Evolutionary conservation across 2,113 vertebrate species (phyloP), one percentile per base, ranked within the genome.

Genomic region (Glaucidium brasilianum): DNA sequence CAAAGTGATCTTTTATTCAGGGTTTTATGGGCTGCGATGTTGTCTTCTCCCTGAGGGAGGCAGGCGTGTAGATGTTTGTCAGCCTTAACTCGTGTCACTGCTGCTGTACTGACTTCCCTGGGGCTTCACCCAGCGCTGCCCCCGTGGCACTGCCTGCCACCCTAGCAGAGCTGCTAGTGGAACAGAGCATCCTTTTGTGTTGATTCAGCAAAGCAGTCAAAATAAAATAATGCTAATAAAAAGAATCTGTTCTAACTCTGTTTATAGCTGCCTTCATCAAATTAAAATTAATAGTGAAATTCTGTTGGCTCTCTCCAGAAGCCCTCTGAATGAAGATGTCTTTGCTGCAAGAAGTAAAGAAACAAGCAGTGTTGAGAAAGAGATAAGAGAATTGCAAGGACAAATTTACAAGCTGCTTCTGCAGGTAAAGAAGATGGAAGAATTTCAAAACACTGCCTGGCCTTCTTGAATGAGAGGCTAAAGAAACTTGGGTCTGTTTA

Each of bases 321-420:
- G 98, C 88, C 99, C 99, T 62, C 94, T 99, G 80, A 99, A 99
- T 76, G 99, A 99, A 97, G 99, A 99, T 86, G 98, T 99, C 63
- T 99, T 99, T 97, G 98, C 98, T 62, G 95, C 98, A 71, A 95
- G 76, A 85, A 97, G 84, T n/a, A 98, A 97, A 91, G 98, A 97
- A n/a, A 92, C 17, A 6, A 96, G 91, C 59, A 94, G 74, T n/a
- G 94, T 98, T 79, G 95, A 98, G 92, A 98, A 98, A 85, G 99
- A 99, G 59, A 98, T 99, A 39, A 98, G 97, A 97, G 99, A 99
- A 95, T 97, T 99, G 66, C 99, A 99, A 97, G 98, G 98, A 75
- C 98, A 99, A 94, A 99, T 99, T 91, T 98, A 99, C 95, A 99
- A 98, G 90, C 98, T 99, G 73, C 98, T 99, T 91, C 96, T 99